Evolutionary conservation across 2,113 vertebrate genomes (phyloP).

Genomic region (Chaetura pelagica): DNA sequence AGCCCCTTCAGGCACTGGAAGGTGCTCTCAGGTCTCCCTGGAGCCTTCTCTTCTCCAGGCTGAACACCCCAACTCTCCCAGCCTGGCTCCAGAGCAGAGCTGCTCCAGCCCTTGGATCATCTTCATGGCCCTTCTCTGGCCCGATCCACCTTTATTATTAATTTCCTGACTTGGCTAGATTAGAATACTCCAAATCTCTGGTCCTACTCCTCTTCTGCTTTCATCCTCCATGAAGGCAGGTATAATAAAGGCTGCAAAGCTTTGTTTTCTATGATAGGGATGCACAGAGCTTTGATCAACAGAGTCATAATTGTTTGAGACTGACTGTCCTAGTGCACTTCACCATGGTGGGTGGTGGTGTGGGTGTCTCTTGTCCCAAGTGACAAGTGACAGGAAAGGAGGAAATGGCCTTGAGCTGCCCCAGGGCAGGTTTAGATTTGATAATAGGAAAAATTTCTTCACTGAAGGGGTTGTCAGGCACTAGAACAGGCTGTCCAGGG

Average conservation of each 20-base stretch:
- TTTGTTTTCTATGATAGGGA: neutral
- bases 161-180: neutral
- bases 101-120: too few relatives aligned
- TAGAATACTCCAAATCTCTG: neutral
- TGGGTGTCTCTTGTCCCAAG: neutral
- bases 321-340: neutral
- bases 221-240: neutral
- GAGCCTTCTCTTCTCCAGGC: too few relatives aligned
- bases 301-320: neutral
- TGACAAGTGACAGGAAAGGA: accelerated
- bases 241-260: neutral
- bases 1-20: too few relatives aligned
- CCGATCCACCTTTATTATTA: too few relatives aligned
- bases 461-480: neutral
- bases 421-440: neutral
- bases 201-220: neutral
- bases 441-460: neutral
- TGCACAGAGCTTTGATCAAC: neutral
- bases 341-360: accelerated
- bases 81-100: too few relatives aligned
- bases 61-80: too few relatives aligned
- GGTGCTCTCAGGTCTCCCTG: too few relatives aligned
- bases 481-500: neutral
- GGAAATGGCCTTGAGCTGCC: neutral
- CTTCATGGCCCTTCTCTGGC: too few relatives aligned